Percentiles rank a stretch among this genome's conserved stretches.
Conservation (phyloP, 2,888 invertebrate genomes). For the Halocaridina rubra region DNA sequence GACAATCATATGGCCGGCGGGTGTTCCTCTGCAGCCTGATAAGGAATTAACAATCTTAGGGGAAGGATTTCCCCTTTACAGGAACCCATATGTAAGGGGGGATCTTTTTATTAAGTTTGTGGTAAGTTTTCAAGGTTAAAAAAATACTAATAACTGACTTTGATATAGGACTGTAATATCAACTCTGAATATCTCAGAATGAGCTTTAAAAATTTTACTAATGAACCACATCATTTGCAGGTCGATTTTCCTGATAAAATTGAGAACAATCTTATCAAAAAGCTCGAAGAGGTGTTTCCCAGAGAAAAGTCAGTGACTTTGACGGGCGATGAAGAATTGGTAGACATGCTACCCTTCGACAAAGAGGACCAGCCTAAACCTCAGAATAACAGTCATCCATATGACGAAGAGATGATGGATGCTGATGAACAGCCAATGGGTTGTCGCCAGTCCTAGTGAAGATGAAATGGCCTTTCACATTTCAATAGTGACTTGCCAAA, state of each 20-base stretch:
- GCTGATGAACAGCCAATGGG: neutral
- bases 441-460: neutral
- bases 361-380: neutral
- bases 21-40: slow-evolving; percentile 18
- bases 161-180: too few species aligned
- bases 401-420: neutral
- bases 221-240: neutral
- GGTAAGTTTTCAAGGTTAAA: slow-evolving; percentile 28
- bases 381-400: neutral
- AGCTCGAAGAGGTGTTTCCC: neutral
- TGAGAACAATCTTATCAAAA: neutral
- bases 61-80: slow-evolving; percentile 47
- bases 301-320: neutral
- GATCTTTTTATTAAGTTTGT: slow-evolving; percentile 47
- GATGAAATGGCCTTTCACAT: neutral
- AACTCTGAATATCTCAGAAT: neutral
- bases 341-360: neutral
- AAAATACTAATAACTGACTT: too few species aligned
- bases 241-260: neutral
- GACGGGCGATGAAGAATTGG: neutral
- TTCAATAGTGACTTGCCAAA: neutral
- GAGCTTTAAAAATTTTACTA: too few species aligned
- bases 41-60: slow-evolving; percentile 25
- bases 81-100: slow-evolving; percentile 59
- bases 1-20: slow-evolving; percentile 19